phyloP scores from a whole-genome alignment of 1,140 invertebrate genomes.

The Euwallacea fornicatus region DNA sequence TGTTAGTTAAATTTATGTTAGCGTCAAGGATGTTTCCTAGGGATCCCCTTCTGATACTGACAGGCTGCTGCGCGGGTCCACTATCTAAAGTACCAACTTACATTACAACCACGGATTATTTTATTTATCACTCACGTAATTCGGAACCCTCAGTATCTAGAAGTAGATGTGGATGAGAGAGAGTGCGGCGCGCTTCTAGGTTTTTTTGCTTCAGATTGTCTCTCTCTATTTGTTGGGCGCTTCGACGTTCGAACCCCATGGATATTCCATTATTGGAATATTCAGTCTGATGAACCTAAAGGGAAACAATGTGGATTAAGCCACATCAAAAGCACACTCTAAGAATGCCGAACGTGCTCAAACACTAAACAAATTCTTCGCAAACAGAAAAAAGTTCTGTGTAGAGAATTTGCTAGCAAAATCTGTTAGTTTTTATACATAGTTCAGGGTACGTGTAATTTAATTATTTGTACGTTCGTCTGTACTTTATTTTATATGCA shows the following conservation, averaged over 20 bases:
- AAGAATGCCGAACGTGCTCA: too few relatives aligned
- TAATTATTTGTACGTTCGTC: too few relatives aligned
- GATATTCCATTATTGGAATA: background rate
- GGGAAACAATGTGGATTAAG: background rate
- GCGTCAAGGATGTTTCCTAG: conserved; percentile 61
- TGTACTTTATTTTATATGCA: too few relatives aligned
- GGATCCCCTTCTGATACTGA: conserved; percentile 57
- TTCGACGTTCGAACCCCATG: conserved; percentile 49
- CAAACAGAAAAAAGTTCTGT: too few relatives aligned
- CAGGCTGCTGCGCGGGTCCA: conserved; percentile 53
- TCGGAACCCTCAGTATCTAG: conserved; percentile 57
- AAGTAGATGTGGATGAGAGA: conserved; percentile 67
- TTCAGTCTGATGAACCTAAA: background rate
- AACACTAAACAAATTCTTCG: too few relatives aligned
- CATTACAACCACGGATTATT: too few relatives aligned
- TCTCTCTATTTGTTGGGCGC: conserved; percentile 62
- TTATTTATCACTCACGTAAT: conserved; percentile 13
- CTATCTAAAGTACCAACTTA: conserved; percentile 35
- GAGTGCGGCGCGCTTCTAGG: conserved; percentile 60
- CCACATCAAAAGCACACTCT: too few relatives aligned
- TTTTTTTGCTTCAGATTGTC: conserved; percentile 59
- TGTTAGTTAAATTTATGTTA: conserved; percentile 43
- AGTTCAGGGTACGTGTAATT: too few relatives aligned
- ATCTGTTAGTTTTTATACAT: too few relatives aligned
- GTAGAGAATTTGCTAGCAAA: too few relatives aligned